phyloP scores from a whole-genome alignment of 2,888 invertebrate species.

The Agrochola macilenta region DNA sequence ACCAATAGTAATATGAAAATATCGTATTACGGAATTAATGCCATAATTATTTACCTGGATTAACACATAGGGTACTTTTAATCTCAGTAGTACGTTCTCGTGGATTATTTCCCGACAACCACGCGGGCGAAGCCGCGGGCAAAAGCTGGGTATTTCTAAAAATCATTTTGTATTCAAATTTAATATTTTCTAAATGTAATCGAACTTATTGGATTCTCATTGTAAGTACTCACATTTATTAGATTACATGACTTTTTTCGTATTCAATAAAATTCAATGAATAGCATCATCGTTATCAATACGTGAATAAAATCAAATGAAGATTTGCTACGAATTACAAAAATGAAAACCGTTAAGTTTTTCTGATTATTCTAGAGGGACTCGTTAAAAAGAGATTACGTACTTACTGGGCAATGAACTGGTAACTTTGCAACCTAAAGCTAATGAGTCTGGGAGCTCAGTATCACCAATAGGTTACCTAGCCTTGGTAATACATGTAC shows the following conservation, averaged over 20 bases:
- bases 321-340: constrained; percentile 1
- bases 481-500: constrained; percentile 1
- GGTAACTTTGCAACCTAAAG: constrained; percentile 44
- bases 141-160: neutral
- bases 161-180: neutral
- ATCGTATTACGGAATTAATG: no score
- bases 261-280: neutral
- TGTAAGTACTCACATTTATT: neutral
- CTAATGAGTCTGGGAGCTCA: constrained; percentile 33
- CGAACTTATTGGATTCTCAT: neutral
- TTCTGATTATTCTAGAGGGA: constrained; percentile 30
- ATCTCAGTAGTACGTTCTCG: no score
- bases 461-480: constrained; percentile 11
- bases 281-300: neutral
- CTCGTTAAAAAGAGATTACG: constrained; percentile 62
- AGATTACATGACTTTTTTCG: neutral
- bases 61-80: no score
- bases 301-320: neutral
- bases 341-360: constrained; percentile 26
- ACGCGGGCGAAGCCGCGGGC: no score
- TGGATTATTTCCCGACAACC: no score
- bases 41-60: no score
- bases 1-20: no score
- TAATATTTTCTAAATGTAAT: neutral
- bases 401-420: constrained; percentile 43